Evolutionary conservation across 2,797 vertebrate genomes (phyloP), one percentile per base, ranked within the genome.

Genomic region (Hipposideros larvatus): DNA sequence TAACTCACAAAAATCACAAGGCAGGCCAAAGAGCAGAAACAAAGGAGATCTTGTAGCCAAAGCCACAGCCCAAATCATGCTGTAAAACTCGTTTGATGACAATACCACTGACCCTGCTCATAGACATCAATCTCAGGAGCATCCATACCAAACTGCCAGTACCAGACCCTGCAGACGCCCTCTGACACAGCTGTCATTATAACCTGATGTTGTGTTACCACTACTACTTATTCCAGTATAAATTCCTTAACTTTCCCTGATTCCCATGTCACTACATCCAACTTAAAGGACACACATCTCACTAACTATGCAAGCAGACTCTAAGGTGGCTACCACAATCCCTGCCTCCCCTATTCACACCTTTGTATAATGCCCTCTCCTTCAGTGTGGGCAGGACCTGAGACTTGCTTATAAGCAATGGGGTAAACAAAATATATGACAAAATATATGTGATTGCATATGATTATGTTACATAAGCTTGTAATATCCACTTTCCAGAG

Each of bases 1-100:
- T 37, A 84, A 26, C 34, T 89, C 51, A 65, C 18, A 96, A 70
- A 70, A 94, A 92, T 79, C 77, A 83, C 46, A 7, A 83, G n/a
- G 74, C 48, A 91, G 24, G 7, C 7, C 55, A 53, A 89, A 96
- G 5, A 87, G 9, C 48, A 92, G 48, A 82, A 78, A 41, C 28
- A 51, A 46, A 21, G 11, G 37, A 92, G 59, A 10, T 55, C 75
- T 92, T 93, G 24, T 21, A 95, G 87, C 14, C 31, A 74, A 91
- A 90, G 46, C 18, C 65, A 87, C 24, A 71, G 61, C 5, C 31
- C 18, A 77, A 90, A 63, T 46, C 21, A 61, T 43, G 34, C 11
- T 70, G 7, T 6, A 26, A 22, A 71, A 53, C 19, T 59, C 16
- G 8, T 34, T 18, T 41, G 19, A 61, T 9, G 18, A 70, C 5